Evolutionary conservation across 2,888 invertebrate species (phyloP).

Genomic region (Esperia sulphurella): DNA sequence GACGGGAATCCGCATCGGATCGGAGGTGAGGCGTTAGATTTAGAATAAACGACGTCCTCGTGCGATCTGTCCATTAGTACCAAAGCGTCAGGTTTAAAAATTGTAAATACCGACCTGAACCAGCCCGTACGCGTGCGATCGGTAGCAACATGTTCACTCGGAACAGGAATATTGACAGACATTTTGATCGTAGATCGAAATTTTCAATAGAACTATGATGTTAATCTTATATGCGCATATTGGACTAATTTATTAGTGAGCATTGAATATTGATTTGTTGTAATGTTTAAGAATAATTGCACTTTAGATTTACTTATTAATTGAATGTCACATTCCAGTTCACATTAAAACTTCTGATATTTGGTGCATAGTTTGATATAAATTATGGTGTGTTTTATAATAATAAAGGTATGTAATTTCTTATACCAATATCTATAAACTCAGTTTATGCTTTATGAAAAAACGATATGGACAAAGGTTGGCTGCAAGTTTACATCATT

Average conservation of each 20-base stretch:
- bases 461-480: no score
- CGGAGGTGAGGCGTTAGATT: conserved; percentile 18
- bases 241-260: conserved; percentile 35
- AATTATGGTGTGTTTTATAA: no score
- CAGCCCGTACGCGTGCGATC: conserved; percentile 13
- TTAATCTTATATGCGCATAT: conserved; percentile 46
- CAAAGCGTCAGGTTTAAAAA: conserved; percentile 45
- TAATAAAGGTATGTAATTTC: no score
- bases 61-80: conserved; percentile 33
- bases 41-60: conserved; percentile 16
- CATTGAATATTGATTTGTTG: conserved; percentile 29
- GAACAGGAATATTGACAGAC: conserved; percentile 11
- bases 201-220: conserved; percentile 37
- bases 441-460: no score
- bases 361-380: no score
- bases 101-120: conserved; percentile 28
- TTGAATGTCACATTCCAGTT: background rate
- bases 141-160: conserved; percentile 12
- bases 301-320: conserved; percentile 45
- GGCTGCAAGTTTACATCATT: no score
- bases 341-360: no score
- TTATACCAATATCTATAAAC: no score
- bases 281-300: conserved; percentile 48
- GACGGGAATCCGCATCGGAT: background rate
- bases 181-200: conserved; percentile 34